These are phyloP conservation scores for Stegastes partitus DNA, from an alignment of 2,113 vertebrate species.

Conservation along the genomic window DNA sequence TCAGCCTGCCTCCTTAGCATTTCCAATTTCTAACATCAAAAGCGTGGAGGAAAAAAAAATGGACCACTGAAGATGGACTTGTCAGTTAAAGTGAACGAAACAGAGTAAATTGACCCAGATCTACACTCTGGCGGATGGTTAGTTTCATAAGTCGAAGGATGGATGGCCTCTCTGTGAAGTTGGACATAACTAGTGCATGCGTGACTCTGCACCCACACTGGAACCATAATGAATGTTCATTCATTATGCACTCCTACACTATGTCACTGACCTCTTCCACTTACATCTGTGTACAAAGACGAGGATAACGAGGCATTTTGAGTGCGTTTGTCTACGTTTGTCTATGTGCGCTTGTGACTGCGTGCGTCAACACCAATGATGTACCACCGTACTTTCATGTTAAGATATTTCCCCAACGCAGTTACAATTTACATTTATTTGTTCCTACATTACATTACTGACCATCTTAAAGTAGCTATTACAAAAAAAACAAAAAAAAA, in stretches of 20 bases:
- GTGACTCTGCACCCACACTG: constrained; percentile 7
- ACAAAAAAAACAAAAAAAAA: neutral
- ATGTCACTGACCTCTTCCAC: constrained; percentile 14
- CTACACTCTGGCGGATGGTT: neutral
- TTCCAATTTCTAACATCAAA: neutral
- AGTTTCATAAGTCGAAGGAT: constrained; percentile 13
- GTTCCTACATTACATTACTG: neutral
- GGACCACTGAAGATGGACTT: neutral
- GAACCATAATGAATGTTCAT: constrained; percentile 9
- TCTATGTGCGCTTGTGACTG: neutral
- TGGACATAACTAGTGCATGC: neutral
- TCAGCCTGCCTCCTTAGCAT: neutral
- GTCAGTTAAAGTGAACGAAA: constrained; percentile 3
- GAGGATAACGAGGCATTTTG: neutral
- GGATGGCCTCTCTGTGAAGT: neutral
- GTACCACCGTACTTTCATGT: too few species aligned
- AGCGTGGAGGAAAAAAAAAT: neutral
- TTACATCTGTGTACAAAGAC: neutral
- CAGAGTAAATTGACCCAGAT: neutral
- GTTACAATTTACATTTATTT: neutral
- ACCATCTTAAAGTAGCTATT: neutral
- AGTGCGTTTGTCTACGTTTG: neutral
- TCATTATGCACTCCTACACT: constrained; percentile 32
- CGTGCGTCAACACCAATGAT: neutral
- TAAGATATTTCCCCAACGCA: neutral